Evolutionary conservation across 2,113 vertebrate species (phyloP).

Genomic region (Periophthalmus modestus): DNA sequence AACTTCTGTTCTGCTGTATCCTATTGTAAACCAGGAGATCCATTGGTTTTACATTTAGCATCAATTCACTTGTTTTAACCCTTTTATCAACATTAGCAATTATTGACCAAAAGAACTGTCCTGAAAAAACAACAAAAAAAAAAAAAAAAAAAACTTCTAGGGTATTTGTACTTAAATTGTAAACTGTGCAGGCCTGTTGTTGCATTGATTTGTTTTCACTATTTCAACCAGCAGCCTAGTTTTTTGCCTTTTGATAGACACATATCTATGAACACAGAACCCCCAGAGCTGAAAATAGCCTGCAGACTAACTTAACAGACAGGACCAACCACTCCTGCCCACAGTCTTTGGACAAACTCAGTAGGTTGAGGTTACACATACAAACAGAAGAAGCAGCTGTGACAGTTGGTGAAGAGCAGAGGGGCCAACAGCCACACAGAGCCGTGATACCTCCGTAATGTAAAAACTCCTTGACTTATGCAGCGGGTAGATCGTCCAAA

Average conservation of each 20-base stretch:
- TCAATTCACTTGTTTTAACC: too few species aligned
- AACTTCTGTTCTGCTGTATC: too few species aligned
- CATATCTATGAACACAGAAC: neutral
- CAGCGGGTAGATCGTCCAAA: slow-evolving; percentile 65
- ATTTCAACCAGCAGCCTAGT: too few species aligned
- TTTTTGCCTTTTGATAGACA: neutral
- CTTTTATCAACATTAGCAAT: too few species aligned
- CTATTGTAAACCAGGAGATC: too few species aligned
- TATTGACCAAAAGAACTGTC: too few species aligned
- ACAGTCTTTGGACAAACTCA: slow-evolving; percentile 1
- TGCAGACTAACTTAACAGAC: neutral
- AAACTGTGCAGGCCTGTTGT: neutral
- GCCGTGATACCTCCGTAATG: slow-evolving; percentile 54
- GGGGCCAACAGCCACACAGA: slow-evolving; percentile 45
- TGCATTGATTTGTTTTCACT: neutral
- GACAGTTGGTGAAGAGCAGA: slow-evolving; percentile 37
- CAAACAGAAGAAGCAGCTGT: slow-evolving; percentile 20
- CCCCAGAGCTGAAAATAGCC: neutral
- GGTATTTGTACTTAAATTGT: neutral
- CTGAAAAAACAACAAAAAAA: too few species aligned
- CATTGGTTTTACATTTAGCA: too few species aligned
- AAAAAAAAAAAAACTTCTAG: too few species aligned
- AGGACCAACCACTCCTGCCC: neutral
- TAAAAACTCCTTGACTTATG: slow-evolving; percentile 65
- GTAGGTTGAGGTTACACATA: neutral